phyloP scores from a whole-genome alignment of 2,888 invertebrate species.

The Caenorhabditis drosophilae region DNA sequence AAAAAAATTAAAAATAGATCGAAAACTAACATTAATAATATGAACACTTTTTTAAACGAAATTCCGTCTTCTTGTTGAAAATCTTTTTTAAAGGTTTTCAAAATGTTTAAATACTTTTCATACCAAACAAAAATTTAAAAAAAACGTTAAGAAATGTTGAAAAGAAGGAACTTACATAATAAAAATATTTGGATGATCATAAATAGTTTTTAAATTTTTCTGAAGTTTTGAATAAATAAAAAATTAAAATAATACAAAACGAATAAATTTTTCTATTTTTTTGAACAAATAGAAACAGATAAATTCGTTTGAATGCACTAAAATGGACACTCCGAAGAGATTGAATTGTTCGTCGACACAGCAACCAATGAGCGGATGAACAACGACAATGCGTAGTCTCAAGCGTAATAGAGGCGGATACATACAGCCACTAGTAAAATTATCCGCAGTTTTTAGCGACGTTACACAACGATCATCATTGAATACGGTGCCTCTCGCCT shows the following conservation, averaged over 20 bases:
- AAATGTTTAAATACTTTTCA: neutral
- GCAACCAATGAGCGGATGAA: no score
- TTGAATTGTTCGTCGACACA: no score
- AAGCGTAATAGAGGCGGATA: conserved; percentile 28
- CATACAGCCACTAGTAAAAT: conserved; percentile 13
- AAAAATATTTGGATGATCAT: no score
- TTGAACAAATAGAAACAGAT: no score
- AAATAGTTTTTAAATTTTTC: neutral
- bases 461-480: neutral
- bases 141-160: neutral
- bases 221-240: no score
- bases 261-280: no score
- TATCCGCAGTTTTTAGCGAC: neutral
- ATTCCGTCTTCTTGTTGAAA: no score
- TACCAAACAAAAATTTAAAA: neutral
- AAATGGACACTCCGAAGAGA: conserved; percentile 32
- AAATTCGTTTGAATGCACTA: conserved; percentile 42
- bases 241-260: no score
- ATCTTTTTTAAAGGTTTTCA: neutral
- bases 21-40: no score
- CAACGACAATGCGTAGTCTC: neutral
- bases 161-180: neutral
- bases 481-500: no score
- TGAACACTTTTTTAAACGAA: no score
- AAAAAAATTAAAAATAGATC: no score